These are phyloP conservation scores for Cheilosia soror DNA, from an alignment of 2,888 invertebrate genomes.

Conservation along the genomic window DNA sequence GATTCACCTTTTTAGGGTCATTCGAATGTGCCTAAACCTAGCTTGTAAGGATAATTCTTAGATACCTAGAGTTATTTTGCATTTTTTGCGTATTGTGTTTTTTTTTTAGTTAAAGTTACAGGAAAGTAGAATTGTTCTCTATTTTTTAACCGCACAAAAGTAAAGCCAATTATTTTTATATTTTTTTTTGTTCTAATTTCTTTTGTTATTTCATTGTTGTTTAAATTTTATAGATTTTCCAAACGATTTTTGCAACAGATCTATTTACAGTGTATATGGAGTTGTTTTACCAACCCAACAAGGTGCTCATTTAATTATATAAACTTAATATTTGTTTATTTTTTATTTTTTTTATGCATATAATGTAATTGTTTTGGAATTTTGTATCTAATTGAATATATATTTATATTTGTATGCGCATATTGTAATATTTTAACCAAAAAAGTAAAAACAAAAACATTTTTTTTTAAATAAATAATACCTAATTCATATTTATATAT, in stretches of 20 bases:
- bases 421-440: conserved; percentile 63
- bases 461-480: conserved; percentile 43
- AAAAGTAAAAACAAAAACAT: conserved; percentile 20
- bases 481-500: conserved; percentile 54
- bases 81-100: conserved; percentile 36
- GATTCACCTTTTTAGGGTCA: conserved; percentile 54
- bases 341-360: conserved; percentile 16
- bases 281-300: conserved; percentile 48
- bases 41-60: conserved; percentile 50
- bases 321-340: conserved; percentile 13
- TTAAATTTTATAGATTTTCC: conserved; percentile 42
- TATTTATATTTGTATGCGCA: conserved; percentile 48
- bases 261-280: conserved; percentile 28
- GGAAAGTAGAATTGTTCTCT: conserved; percentile 36
- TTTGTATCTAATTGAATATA: conserved; percentile 35
- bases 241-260: conserved; percentile 7
- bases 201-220: conserved; percentile 46
- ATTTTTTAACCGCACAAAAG: conserved; percentile 58
- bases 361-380: conserved; percentile 45
- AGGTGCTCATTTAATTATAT: conserved; percentile 59
- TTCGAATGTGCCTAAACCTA: conserved; percentile 72
- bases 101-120: conserved; percentile 39
- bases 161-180: conserved; percentile 42
- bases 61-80: conserved; percentile 46
- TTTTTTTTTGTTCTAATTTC: conserved; percentile 18